A percentile compares a stretch with the other conserved stretches of the same genome.
These are phyloP conservation scores for Anneissia japonica DNA, from an alignment of 35 echinoderm and acorn worm species.

Conservation along the genomic window DNA sequence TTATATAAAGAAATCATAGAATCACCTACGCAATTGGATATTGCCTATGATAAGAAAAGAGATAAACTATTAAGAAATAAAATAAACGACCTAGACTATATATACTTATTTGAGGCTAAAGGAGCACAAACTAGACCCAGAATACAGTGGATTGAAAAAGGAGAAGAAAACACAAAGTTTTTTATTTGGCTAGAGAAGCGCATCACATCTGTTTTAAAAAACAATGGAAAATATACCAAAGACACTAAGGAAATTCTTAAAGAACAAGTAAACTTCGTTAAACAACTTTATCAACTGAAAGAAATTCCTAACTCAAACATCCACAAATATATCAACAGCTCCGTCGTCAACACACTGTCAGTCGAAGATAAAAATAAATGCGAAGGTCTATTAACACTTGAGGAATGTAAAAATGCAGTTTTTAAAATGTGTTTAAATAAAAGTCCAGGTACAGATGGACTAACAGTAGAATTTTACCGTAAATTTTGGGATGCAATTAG, in stretches of 20 bases:
- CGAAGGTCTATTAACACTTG: background rate
- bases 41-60: too few species aligned
- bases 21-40: too few species aligned
- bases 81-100: too few species aligned
- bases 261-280: background rate
- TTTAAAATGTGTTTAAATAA: background rate
- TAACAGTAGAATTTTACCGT: background rate
- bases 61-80: too few species aligned
- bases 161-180: too few species aligned
- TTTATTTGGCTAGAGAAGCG: too few species aligned
- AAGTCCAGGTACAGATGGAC: background rate
- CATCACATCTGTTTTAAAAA: too few species aligned
- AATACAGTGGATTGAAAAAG: too few species aligned
- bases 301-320: background rate
- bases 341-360: background rate
- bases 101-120: too few species aligned
- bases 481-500: background rate
- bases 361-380: background rate
- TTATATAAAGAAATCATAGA: too few species aligned
- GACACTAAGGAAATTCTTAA: background rate
- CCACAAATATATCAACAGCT: background rate
- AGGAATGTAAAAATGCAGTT: background rate
- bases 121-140: too few species aligned
- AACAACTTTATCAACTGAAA: background rate
- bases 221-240: background rate